Conservation (phyloP, 2,113 vertebrate genomes). For the Melanerpes formicivorus region DNA sequence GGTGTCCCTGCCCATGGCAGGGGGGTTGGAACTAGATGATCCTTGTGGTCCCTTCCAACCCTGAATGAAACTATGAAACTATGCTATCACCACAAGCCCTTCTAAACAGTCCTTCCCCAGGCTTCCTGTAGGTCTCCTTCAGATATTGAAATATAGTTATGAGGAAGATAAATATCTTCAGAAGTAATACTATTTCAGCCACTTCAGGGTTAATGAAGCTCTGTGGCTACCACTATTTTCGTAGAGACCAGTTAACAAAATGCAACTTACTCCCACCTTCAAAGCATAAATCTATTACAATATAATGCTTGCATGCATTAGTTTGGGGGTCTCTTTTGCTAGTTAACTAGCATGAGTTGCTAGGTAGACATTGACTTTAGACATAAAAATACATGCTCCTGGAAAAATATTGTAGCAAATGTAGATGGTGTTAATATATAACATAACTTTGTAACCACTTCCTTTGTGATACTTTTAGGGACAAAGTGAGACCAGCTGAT, state of each 20-base stretch:
- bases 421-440: background rate
- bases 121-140: too few relatives aligned
- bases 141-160: too few relatives aligned
- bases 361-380: background rate
- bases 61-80: too few relatives aligned
- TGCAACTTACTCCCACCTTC: background rate
- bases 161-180: background rate
- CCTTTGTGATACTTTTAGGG: conserved; percentile 19
- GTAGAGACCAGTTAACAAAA: background rate
- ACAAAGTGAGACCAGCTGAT: background rate
- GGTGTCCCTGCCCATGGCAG: too few relatives aligned
- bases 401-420: background rate
- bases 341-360: background rate
- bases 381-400: background rate
- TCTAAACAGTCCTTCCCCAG: too few relatives aligned
- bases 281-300: background rate
- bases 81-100: too few relatives aligned
- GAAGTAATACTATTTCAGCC: background rate
- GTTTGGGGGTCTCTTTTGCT: background rate
- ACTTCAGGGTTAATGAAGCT: background rate
- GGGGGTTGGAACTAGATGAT: too few relatives aligned
- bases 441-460: conserved; percentile 29
- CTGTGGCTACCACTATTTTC: background rate
- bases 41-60: too few relatives aligned
- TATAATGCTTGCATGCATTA: background rate